These are phyloP conservation scores for Coranthus polyacanthus DNA, from an alignment of 2,797 vertebrate species.

Conservation along the genomic window DNA sequence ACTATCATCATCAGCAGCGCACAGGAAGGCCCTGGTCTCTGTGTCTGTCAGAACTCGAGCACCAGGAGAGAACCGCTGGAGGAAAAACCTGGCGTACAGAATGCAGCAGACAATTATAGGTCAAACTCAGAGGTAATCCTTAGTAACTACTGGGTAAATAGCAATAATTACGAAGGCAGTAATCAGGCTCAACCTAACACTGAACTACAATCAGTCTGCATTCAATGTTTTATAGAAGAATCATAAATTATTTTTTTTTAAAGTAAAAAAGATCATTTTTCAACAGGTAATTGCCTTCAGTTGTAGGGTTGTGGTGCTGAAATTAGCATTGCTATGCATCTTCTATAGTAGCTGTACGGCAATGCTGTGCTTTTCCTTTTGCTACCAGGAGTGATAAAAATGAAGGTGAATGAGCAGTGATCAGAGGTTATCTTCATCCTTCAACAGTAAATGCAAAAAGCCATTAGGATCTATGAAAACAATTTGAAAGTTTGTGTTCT, in stretches of 20 bases:
- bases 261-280: no score
- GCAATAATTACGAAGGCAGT: neutral
- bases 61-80: constrained; percentile 92
- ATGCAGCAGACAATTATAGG: neutral
- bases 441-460: no score
- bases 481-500: no score
- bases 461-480: no score
- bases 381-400: no score
- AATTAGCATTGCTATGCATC: neutral
- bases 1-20: constrained; percentile 90
- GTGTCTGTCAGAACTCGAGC: constrained; percentile 90
- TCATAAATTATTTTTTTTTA: no score
- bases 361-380: no score
- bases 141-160: neutral
- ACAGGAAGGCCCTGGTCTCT: constrained; percentile 92
- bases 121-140: neutral
- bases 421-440: no score
- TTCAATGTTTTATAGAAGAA: no score
- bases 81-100: constrained; percentile 88
- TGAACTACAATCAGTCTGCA: neutral
- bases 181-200: neutral
- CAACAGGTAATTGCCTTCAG: neutral
- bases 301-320: neutral
- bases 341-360: no score
- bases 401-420: no score